Base-by-base conservation (phyloP, 2,797 vertebrate species). In the Rhinoraja longicauda region DNA sequence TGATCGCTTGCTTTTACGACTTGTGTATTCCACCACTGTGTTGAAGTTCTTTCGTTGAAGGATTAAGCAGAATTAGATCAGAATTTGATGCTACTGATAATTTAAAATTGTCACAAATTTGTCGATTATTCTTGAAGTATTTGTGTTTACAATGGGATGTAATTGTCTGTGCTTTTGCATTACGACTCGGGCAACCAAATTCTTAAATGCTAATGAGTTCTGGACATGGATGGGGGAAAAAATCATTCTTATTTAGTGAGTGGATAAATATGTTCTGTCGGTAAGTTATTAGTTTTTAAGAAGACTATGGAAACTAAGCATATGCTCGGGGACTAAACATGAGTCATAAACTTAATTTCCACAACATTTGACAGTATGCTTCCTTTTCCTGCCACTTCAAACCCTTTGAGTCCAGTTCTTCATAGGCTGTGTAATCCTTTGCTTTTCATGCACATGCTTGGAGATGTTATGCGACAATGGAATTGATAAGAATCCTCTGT, bases 281-380 rank as follows among this genome's bases (percentile, higher is more conserved):
- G 93, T 90, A 92, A 93, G 93, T 94, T 93, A 90, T 75, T 73
- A 64, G 4, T 78, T 59, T n/a, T 32, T 57, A n/a, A 93, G 1
- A 29, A 91, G 90, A 94, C 93, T 78, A 2, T 12, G 72, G 64
- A 32, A 59, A 67, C 78, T 93, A 93, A 94, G 94, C 45, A 53
- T 93, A 29, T 15, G 82, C 93, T 93, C 95, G 93, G 75, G 77
- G 93, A 53, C 93, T 93, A 17, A 77, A 9, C 90, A 1, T 94
- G 94, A 95, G 45, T 95, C 94, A 94, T 93, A 91, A 53, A 64
- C 93, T 73, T 94, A 93, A 93, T 93, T 94, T 93, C 93, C 93
- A 88, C 93, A 93, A 93, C 78, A 92, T 93, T 19, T 94, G 94
- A 94, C 91, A 93, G 29, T 57, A 67, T n/a, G 88, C 75, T 93